phyloP scores from a whole-genome alignment of 1,140 invertebrate genomes.

The Lordiphosa mommai region DNA sequence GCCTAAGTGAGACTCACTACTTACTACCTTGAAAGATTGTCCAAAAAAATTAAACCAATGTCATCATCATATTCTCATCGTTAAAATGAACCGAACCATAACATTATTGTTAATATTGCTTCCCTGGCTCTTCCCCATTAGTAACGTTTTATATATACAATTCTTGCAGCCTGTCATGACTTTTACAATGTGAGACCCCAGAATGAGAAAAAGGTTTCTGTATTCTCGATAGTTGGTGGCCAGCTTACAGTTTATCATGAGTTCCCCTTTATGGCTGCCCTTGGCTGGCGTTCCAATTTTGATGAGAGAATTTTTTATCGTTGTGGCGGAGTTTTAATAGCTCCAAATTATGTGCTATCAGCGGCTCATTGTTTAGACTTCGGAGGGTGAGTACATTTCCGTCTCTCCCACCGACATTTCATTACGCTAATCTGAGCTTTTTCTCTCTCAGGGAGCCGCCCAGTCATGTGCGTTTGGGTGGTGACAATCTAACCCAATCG shows the following conservation, averaged over 20 bases:
- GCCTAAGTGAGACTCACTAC: too few species aligned
- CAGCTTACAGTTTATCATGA: conserved; percentile 72
- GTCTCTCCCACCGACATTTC: background rate
- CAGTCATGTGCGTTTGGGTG: conserved; percentile 55
- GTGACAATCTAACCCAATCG: conserved; percentile 47
- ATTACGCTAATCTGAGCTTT: background rate
- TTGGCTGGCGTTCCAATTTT: conserved; percentile 66
- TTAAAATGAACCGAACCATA: too few species aligned
- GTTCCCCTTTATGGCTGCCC: conserved; percentile 81
- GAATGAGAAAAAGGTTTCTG: conserved; percentile 21
- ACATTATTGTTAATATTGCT: too few species aligned
- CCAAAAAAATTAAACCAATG: too few species aligned
- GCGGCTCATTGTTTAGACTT: conserved; percentile 75
- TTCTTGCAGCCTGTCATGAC: conserved; percentile 36
- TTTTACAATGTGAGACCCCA: conserved; percentile 5
- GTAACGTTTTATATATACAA: too few species aligned
- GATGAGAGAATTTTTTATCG: conserved; percentile 49
- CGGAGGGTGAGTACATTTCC: conserved; percentile 45
- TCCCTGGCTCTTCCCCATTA: too few species aligned
- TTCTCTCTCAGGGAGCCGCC: conserved; percentile 40
- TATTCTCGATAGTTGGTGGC: conserved; percentile 70
- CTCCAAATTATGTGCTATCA: conserved; percentile 66
- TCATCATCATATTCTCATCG: too few species aligned
- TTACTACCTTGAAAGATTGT: too few species aligned
- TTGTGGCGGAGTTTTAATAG: conserved; percentile 73